phyloP scores from a whole-genome alignment of 1,140 invertebrate species.

The Brachionus rotundiformis region DNA sequence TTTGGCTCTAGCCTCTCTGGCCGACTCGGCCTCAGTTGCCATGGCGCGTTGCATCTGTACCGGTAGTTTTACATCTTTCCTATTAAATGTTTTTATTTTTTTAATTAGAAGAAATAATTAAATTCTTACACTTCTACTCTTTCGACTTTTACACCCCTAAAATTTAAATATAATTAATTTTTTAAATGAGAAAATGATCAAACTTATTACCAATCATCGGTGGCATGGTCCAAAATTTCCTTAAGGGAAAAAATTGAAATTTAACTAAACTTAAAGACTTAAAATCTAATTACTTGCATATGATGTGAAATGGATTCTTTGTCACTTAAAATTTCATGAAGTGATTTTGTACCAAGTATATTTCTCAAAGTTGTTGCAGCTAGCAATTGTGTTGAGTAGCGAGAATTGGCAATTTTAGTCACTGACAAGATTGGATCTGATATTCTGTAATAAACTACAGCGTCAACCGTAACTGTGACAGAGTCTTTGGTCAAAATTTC shows the following conservation, averaged over 20 bases:
- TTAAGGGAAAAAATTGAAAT: not conserved
- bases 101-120: too few relatives aligned
- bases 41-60: constrained; percentile 59
- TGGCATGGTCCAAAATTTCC: constrained; percentile 18
- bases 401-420: constrained; percentile 51
- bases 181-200: constrained; percentile 5
- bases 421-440: constrained; percentile 52
- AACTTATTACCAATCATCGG: constrained; percentile 6
- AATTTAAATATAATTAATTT: not conserved
- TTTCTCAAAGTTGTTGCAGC: constrained; percentile 54
- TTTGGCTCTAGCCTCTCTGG: constrained; percentile 60
- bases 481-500: constrained; percentile 55
- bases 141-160: constrained; percentile 39
- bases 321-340: constrained; percentile 53
- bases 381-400: constrained; percentile 52
- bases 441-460: constrained; percentile 53
- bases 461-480: constrained; percentile 54
- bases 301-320: constrained; percentile 52
- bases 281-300: constrained; percentile 25
- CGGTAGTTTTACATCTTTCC: constrained; percentile 56
- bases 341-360: constrained; percentile 52
- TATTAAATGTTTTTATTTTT: not conserved
- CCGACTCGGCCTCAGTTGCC: constrained; percentile 60
- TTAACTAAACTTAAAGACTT: not conserved
- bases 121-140: constrained; percentile 49